phyloP scores from a whole-genome alignment of 2,888 invertebrate species.

The Aleiodes testaceus region DNA sequence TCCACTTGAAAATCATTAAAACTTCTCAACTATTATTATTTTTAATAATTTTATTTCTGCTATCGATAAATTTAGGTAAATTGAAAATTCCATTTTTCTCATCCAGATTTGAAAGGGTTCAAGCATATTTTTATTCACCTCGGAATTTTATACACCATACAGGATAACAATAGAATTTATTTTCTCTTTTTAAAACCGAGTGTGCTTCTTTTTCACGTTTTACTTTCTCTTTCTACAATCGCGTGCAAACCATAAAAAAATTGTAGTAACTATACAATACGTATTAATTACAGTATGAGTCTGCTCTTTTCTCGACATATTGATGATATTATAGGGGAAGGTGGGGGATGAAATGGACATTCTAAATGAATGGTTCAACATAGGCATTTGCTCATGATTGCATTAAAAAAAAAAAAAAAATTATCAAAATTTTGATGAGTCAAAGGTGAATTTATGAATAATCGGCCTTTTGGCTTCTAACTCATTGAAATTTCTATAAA shows the following conservation, averaged over 20 bases:
- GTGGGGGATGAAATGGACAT: too few relatives aligned
- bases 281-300: conserved; percentile 41
- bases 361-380: too few relatives aligned
- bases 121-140: background rate
- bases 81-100: too few relatives aligned
- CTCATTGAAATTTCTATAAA: too few relatives aligned
- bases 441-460: too few relatives aligned
- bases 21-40: background rate
- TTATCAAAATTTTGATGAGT: too few relatives aligned
- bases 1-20: conserved; percentile 10
- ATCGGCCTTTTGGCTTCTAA: too few relatives aligned
- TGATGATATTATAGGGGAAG: too few relatives aligned
- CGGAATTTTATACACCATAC: background rate
- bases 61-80: background rate
- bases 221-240: conserved; percentile 37
- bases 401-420: too few relatives aligned
- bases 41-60: background rate
- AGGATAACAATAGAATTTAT: conserved; percentile 29
- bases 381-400: too few relatives aligned
- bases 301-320: conserved; percentile 12
- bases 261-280: conserved; percentile 28
- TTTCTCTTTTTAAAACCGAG: conserved; percentile 11
- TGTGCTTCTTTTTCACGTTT: conserved; percentile 22
- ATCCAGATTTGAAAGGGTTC: background rate
- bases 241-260: conserved; percentile 39